Percentiles rank a stretch among this genome's conserved stretches.
Evolutionary conservation across 1,140 invertebrate genomes (phyloP).

Genomic region (Stegodyphus dumicola): DNA sequence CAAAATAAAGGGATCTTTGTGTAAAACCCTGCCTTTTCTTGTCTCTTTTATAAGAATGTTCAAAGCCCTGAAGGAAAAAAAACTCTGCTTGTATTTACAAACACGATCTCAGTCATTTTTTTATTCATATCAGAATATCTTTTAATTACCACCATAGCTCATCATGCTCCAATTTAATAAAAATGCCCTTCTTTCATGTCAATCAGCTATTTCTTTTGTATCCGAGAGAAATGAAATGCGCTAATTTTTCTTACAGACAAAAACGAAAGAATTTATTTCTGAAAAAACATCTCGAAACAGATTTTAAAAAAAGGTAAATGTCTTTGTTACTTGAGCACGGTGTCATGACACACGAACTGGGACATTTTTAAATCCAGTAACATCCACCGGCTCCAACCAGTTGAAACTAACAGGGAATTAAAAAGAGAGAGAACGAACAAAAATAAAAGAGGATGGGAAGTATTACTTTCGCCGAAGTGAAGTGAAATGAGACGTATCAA

Average conservation of each 20-base stretch:
- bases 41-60: too few relatives aligned
- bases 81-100: too few relatives aligned
- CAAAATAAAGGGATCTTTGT: too few relatives aligned
- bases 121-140: constrained; percentile 8
- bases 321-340: background rate
- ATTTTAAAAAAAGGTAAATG: background rate
- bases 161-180: constrained; percentile 15
- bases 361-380: constrained; percentile 13
- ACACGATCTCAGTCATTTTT: background rate
- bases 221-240: background rate
- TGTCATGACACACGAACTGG: constrained; percentile 23
- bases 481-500: constrained; percentile 1
- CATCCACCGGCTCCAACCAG: constrained; percentile 6
- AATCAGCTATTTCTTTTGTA: background rate
- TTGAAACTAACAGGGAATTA: constrained; percentile 31
- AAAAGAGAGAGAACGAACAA: background rate
- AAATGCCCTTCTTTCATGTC: background rate
- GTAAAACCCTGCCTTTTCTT: too few relatives aligned
- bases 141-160: constrained; percentile 24
- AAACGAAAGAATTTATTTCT: background rate
- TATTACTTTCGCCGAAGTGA: constrained; percentile 3
- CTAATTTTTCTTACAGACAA: background rate
- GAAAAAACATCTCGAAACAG: background rate
- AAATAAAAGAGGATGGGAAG: background rate
- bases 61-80: too few relatives aligned